Percentiles rank a stretch among this genome's conserved stretches.
phyloP scores from a whole-genome alignment of 2,113 vertebrate species.

The Tylochromis polylepis region DNA sequence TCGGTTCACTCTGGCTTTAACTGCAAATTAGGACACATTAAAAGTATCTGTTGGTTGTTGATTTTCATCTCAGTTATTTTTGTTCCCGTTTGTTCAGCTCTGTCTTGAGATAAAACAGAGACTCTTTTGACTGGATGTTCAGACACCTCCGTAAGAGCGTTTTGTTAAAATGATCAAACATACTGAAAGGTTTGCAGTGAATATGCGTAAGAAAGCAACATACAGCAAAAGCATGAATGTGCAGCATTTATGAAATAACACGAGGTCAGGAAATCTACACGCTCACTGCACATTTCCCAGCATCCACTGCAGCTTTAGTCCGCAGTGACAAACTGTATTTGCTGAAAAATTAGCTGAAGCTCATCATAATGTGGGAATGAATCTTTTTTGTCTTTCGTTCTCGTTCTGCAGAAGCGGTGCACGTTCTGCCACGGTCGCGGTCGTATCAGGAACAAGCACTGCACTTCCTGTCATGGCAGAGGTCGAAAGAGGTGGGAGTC shows the following conservation, averaged over 20 bases:
- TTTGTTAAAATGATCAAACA: neutral
- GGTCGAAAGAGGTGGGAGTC: slow-evolving; percentile 56
- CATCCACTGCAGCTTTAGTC: neutral
- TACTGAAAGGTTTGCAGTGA: neutral
- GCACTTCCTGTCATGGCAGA: slow-evolving; percentile 62
- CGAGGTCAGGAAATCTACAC: no score
- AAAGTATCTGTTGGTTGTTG: neutral
- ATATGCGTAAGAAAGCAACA: neutral
- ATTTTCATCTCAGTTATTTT: neutral
- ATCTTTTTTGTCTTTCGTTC: neutral
- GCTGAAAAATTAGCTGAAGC: neutral
- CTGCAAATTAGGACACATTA: neutral
- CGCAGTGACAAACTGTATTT: no score
- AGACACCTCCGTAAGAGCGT: accelerated
- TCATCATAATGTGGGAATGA: neutral
- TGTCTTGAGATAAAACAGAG: neutral
- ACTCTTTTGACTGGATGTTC: neutral
- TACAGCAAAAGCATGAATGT: no score
- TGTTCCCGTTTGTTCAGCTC: neutral
- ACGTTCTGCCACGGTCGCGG: slow-evolving; percentile 60
- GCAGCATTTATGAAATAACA: no score
- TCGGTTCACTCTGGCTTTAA: neutral
- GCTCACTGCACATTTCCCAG: no score
- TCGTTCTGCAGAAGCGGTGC: slow-evolving; percentile 58
- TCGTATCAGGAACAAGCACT: slow-evolving; percentile 37